These are phyloP conservation scores for Hoplodrina blanda DNA, from an alignment of 2,888 invertebrate genomes.

Conservation along the genomic window DNA sequence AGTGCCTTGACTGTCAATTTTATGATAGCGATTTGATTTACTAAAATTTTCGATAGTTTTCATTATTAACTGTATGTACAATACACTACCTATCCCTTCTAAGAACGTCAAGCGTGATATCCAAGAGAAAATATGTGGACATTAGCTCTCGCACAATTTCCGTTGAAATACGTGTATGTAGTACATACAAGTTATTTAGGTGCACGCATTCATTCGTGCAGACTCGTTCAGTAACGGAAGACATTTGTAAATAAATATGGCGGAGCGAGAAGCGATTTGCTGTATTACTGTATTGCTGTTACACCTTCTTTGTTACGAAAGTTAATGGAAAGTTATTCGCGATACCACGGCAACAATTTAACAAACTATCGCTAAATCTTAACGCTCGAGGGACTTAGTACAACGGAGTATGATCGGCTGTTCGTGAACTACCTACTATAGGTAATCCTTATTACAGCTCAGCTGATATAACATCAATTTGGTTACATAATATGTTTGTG, in stretches of 20 bases:
- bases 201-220: slow-evolving; percentile 59
- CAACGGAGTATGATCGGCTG: slow-evolving; percentile 55
- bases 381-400: slow-evolving; percentile 68
- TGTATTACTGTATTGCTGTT: slow-evolving; percentile 62
- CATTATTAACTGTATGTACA: neutral
- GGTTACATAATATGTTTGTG: slow-evolving; percentile 43
- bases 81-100: slow-evolving; percentile 38
- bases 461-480: slow-evolving; percentile 50
- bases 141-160: slow-evolving; percentile 66
- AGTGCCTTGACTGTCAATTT: neutral
- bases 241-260: slow-evolving; percentile 59
- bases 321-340: slow-evolving; percentile 73
- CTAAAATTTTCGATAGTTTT: neutral
- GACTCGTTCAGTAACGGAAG: slow-evolving; percentile 64
- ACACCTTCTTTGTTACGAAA: slow-evolving; percentile 71
- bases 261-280: slow-evolving; percentile 62
- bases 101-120: slow-evolving; percentile 49
- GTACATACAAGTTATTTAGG: slow-evolving; percentile 54
- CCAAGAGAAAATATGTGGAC: slow-evolving; percentile 62
- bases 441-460: slow-evolving; percentile 33
- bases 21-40: neutral
- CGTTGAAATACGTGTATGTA: slow-evolving; percentile 56
- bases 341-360: slow-evolving; percentile 54
- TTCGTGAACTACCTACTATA: slow-evolving; percentile 51
- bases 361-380: slow-evolving; percentile 71